These are phyloP conservation scores for Erebia ligea DNA, from an alignment of 2,888 invertebrate species.

Conservation along the genomic window DNA sequence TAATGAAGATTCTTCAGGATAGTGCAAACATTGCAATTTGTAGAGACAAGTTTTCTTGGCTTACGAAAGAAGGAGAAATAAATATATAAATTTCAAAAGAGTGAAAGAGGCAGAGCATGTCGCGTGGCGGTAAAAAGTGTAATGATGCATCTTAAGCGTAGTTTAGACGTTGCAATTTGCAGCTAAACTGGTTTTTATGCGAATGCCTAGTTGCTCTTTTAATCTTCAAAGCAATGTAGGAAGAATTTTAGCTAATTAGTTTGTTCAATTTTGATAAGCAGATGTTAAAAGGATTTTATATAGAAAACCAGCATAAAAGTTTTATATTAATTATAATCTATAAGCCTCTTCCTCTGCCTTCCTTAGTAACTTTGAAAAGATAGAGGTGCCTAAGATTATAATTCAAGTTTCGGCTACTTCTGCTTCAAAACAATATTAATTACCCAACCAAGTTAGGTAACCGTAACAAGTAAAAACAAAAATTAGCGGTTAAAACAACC, in stretches of 20 bases:
- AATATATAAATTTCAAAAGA: conserved; percentile 18
- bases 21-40: conserved; percentile 37
- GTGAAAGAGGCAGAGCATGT: conserved; percentile 31
- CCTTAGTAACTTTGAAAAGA: no score
- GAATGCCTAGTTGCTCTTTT: not conserved
- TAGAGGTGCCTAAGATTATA: no score
- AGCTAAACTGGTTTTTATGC: conserved; percentile 12
- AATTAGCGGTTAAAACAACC: not conserved
- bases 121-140: conserved; percentile 41
- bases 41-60: conserved; percentile 18
- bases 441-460: not conserved
- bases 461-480: not conserved
- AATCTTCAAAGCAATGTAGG: conserved; percentile 1
- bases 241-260: conserved; percentile 1
- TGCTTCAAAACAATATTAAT: no score
- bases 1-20: conserved; percentile 31
- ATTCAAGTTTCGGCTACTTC: no score
- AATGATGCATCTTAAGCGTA: conserved; percentile 30
- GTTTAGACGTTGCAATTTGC: conserved; percentile 37
- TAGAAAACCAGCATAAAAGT: no score
- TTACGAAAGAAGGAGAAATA: conserved; percentile 8
- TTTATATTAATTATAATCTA: no score
- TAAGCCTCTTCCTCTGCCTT: no score
- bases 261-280: not conserved
- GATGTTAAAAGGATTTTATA: not conserved